phyloP scores from a whole-genome alignment of 2,113 vertebrate species.

The Ictalurus furcatus region DNA sequence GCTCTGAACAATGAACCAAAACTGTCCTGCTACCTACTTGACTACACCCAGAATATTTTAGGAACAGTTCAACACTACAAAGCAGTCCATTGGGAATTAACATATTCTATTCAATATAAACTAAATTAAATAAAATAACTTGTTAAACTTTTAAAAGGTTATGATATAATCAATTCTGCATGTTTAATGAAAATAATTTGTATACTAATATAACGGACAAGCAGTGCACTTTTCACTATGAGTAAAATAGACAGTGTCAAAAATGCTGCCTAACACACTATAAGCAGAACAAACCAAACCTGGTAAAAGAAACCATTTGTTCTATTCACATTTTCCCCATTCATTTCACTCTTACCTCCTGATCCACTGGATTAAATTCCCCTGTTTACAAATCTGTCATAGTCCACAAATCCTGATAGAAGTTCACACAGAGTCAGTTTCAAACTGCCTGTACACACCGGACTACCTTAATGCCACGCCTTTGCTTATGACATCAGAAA shows the following conservation, averaged over 20 bases:
- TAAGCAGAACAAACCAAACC: not conserved
- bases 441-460: constrained; percentile 49
- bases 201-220: not conserved
- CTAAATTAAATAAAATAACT: not conserved
- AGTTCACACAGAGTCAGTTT: constrained; percentile 26
- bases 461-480: constrained; percentile 69
- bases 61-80: constrained; percentile 53
- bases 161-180: not conserved
- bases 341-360: constrained; percentile 65
- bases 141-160: not conserved
- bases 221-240: not conserved
- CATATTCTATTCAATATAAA: not conserved
- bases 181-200: not conserved
- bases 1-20: constrained; percentile 55
- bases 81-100: constrained; percentile 14
- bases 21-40: constrained; percentile 48
- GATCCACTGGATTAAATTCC: constrained; percentile 23
- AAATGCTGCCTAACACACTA: not conserved
- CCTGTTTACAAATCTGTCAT: constrained; percentile 59
- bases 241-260: not conserved
- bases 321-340: not conserved
- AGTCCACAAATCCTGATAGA: constrained; percentile 53
- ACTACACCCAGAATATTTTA: constrained; percentile 67
- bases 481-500: constrained; percentile 65
- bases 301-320: constrained; percentile 8